Evolutionary conservation across 2,113 vertebrate genomes (phyloP).

Genomic region (Siniperca knerii): DNA sequence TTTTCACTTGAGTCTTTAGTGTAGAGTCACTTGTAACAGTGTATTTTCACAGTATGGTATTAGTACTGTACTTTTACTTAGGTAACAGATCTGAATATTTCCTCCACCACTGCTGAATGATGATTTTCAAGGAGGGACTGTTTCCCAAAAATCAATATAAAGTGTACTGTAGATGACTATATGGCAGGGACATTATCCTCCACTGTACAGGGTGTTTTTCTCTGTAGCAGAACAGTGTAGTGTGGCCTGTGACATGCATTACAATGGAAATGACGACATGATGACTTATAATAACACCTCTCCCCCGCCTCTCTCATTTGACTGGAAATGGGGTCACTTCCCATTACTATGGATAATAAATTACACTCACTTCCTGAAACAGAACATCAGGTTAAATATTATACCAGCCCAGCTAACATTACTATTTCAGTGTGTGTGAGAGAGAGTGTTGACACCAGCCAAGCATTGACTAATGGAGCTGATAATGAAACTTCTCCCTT

Average conservation of each 20-base stretch:
- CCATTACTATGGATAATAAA: slow-evolving; percentile 62
- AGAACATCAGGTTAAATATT: slow-evolving; percentile 71
- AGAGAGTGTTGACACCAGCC: slow-evolving; percentile 60
- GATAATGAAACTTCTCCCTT: slow-evolving; percentile 80
- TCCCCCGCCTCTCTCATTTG: slow-evolving; percentile 40
- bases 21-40: too few relatives aligned
- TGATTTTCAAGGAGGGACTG: not conserved
- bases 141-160: too few relatives aligned
- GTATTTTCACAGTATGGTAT: too few relatives aligned
- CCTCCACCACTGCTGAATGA: not conserved
- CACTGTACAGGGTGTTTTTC: not conserved
- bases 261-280: slow-evolving; percentile 40
- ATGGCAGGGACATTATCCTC: not conserved
- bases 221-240: not conserved
- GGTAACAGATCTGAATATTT: too few relatives aligned
- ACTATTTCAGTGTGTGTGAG: slow-evolving; percentile 17
- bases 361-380: slow-evolving; percentile 62
- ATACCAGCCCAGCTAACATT: slow-evolving; percentile 33
- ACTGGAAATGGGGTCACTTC: slow-evolving; percentile 52
- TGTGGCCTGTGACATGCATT: slow-evolving; percentile 41
- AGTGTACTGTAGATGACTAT: not conserved
- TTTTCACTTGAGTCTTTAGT: too few relatives aligned
- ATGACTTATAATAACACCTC: slow-evolving; percentile 43
- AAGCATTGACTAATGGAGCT: slow-evolving; percentile 75
- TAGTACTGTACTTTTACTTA: too few relatives aligned